These are phyloP conservation scores for Lota lota DNA, from an alignment of 2,113 vertebrate species.

Conservation along the genomic window DNA sequence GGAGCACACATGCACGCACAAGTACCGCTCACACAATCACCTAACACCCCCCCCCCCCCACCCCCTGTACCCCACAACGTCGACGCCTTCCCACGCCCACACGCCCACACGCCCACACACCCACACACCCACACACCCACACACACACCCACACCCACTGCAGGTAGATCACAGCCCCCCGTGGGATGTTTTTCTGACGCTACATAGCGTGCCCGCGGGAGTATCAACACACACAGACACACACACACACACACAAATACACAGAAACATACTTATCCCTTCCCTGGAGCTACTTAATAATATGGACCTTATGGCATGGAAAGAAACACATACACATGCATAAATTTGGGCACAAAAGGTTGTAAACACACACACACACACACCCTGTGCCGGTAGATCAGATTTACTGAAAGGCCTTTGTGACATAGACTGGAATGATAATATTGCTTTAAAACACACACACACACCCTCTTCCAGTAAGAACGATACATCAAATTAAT, in stretches of 20 bases:
- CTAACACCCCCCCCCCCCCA: not conserved
- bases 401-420: too few species aligned
- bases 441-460: too few species aligned
- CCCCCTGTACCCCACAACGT: not conserved
- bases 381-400: conserved; percentile 3
- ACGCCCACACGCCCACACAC: not conserved
- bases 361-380: conserved; percentile 1
- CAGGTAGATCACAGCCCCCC: not conserved
- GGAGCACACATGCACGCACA: not conserved
- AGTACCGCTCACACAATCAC: not conserved
- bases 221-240: too few species aligned
- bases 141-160: not conserved
- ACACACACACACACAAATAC: not conserved
- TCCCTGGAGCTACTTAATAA: not conserved
- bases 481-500: not conserved
- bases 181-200: not conserved
- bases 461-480: conserved; percentile 6
- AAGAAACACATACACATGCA: not conserved
- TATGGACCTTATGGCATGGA: conserved; percentile 1
- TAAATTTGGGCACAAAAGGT: not conserved
- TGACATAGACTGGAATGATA: too few species aligned
- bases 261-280: not conserved
- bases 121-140: not conserved
- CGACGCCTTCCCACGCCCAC: not conserved
- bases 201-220: too few species aligned